These are phyloP conservation scores for Oryzias celebensis DNA, from an alignment of 2,113 vertebrate genomes.

Conservation along the genomic window DNA sequence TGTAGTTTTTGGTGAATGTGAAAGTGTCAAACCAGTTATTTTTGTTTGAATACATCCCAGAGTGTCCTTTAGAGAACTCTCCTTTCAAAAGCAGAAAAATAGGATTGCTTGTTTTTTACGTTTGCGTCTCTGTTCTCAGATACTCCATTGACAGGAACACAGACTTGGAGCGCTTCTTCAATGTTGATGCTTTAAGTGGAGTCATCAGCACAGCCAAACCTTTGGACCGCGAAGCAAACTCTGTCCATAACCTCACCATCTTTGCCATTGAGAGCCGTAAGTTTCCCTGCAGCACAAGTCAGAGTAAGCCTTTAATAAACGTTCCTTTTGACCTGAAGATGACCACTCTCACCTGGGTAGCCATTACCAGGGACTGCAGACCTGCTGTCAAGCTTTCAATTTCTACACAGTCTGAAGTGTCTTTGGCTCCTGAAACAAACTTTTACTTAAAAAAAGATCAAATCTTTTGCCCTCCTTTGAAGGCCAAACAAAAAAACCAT, in stretches of 20 bases:
- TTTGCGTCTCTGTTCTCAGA: conserved; percentile 69
- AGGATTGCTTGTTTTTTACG: not conserved
- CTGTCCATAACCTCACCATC: conserved; percentile 93
- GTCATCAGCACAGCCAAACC: conserved; percentile 91
- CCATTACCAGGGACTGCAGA: not conserved
- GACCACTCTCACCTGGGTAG: not conserved
- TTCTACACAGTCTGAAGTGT: not conserved
- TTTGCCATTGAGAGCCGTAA: conserved; percentile 95
- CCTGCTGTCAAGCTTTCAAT: not conserved
- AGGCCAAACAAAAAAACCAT: too few species aligned
- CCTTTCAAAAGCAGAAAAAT: conserved; percentile 16
- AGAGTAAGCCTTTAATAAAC: not conserved
- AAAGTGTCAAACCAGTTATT: not conserved
- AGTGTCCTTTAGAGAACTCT: not conserved
- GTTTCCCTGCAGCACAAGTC: conserved; percentile 51
- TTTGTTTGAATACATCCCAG: conserved; percentile 7
- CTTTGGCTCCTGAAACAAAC: not conserved
- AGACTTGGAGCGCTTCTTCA: conserved; percentile 95
- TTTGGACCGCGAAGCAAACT: conserved; percentile 92
- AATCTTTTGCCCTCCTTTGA: too few species aligned
- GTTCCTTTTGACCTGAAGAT: not conserved
- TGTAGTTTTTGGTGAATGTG: conserved; percentile 1
- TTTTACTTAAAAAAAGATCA: too few species aligned
- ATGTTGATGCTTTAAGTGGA: conserved; percentile 90
- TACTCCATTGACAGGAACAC: conserved; percentile 98